Base-by-base conservation (phyloP, 2,797 vertebrate genomes). In the Chaenodraco wilsoni region DNA sequence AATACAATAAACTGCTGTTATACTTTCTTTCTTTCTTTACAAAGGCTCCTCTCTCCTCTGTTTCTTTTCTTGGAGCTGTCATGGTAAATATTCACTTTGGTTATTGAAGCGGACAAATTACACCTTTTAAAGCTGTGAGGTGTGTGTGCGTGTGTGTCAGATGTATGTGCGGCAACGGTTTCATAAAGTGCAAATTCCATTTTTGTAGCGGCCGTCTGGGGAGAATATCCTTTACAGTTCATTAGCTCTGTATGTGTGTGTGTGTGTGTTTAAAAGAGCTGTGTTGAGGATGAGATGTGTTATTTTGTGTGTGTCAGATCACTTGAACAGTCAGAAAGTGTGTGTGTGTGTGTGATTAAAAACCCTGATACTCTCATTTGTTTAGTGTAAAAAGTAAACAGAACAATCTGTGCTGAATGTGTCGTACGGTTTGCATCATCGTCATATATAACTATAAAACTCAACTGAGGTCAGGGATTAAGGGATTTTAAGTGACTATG, bases 121-220 rank as follows among this genome's bases (percentile, higher is more conserved):
- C 84, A 89, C 86, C 83, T 87, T 80, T 81, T 70, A 81, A 82
- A 86, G 69, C 79, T 79, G 74, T 59, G 69, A 87, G 41, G 51
- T 72, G 48, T 78, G 73, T 69, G 74, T 63, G 45, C 51, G 52
- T 48, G 56, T 72, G 78, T 74, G 72, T 74, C 64, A 84, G 59
- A 68, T 82, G 58, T 68, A 59, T 72, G 54, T 67, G 68, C 33
- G 45, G 62, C 33, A 2, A 75, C 65, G 46, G 77, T 85, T 87
- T 89, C 69, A 84, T 83, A 70, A 86, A 78, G 90, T 89, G 88
- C 82, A 89, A 89, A 89, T 88, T 91, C 84, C 84, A 84, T 87
- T 89, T 88, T 85, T 79, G 72, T 80, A 61, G 79, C 33, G 8
- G 65, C 56, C 58, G 80, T 84, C 88, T 84, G 63, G 48, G 82